These are phyloP conservation scores for Conomelus anceps DNA, from an alignment of 2,888 invertebrate genomes.

Conservation along the genomic window DNA sequence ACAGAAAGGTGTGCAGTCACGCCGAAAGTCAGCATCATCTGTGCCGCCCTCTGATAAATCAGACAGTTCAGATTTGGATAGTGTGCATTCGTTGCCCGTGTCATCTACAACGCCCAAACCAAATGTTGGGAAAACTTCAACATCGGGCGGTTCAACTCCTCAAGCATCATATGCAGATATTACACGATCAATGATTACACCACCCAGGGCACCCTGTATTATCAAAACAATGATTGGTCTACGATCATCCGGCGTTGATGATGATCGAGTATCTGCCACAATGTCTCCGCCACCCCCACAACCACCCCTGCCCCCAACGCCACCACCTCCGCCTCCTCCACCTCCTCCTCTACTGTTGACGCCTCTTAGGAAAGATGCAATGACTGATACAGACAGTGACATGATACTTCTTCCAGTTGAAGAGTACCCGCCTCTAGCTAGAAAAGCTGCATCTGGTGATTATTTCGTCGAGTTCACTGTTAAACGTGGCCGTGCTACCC, in stretches of 20 bases:
- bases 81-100: conserved; percentile 75
- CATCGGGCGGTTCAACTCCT: conserved; percentile 42
- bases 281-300: conserved; percentile 13
- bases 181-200: conserved; percentile 47
- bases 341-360: conserved; percentile 2
- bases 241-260: too few relatives aligned
- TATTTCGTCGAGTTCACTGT: conserved; percentile 31
- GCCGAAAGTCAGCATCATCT: conserved; percentile 66
- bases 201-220: conserved; percentile 21
- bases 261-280: too few relatives aligned
- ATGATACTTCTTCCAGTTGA: conserved; percentile 16
- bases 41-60: conserved; percentile 75
- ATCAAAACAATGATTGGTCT: too few relatives aligned
- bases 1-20: neutral
- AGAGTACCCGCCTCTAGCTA: conserved; percentile 31
- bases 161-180: conserved; percentile 76
- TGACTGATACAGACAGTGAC: conserved; percentile 31
- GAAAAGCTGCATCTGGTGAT: conserved; percentile 20
- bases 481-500: conserved; percentile 22
- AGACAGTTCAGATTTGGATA: conserved; percentile 70
- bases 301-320: neutral
- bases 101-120: conserved; percentile 32
- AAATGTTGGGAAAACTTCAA: conserved; percentile 34
- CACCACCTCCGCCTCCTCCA: conserved; percentile 23
- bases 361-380: conserved; percentile 32